These are phyloP conservation scores for Leptoclinus maculatus DNA, from an alignment of 2,797 vertebrate genomes.

Conservation along the genomic window DNA sequence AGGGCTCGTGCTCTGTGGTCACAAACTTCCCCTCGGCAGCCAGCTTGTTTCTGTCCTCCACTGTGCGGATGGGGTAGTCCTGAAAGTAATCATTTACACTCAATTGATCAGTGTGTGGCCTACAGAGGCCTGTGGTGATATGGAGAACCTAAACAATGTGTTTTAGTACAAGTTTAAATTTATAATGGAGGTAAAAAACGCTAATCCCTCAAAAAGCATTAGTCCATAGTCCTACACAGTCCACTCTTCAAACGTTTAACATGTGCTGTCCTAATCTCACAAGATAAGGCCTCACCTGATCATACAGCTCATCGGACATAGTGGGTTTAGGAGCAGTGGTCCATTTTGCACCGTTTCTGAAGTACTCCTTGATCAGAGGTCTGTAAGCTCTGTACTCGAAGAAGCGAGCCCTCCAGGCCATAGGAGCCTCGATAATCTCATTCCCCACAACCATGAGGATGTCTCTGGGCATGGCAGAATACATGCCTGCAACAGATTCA, in stretches of 20 bases:
- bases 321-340: constrained; percentile 98
- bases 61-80: constrained; percentile 94
- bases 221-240: neutral
- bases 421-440: constrained; percentile 98
- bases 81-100: constrained; percentile 62
- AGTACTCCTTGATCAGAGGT: constrained; percentile 96
- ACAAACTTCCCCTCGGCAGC: constrained; percentile 98
- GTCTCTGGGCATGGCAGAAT: constrained; percentile 97
- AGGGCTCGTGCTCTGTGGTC: constrained; percentile 97
- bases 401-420: constrained; percentile 98
- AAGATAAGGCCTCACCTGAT: constrained; percentile 86
- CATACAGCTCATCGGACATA: constrained; percentile 95
- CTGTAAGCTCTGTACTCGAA: constrained; percentile 98
- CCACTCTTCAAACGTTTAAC: neutral
- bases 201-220: neutral
- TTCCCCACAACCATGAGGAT: constrained; percentile 97
- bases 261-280: neutral
- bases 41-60: constrained; percentile 96
- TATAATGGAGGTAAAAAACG: neutral
- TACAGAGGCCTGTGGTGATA: constrained; percentile 9
- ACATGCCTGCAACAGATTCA: constrained; percentile 88
- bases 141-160: neutral
- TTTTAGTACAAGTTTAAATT: neutral
- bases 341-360: constrained; percentile 95
- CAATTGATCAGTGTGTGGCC: neutral